Evolutionary conservation across 2,113 vertebrate species (phyloP).

Genomic region (Gymnarchus niloticus): DNA sequence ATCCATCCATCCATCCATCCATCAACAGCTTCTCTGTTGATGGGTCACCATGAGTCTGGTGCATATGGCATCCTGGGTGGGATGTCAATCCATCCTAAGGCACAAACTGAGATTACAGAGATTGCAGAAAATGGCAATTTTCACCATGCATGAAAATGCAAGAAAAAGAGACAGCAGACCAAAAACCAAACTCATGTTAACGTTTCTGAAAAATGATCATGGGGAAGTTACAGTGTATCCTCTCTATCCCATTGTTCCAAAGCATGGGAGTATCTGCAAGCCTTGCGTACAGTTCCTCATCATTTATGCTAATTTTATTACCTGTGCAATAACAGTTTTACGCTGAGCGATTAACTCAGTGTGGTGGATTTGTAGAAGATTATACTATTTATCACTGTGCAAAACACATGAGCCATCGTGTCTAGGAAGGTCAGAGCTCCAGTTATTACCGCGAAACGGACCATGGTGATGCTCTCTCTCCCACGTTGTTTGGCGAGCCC

Average conservation of each 20-base stretch:
- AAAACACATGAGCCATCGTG: background rate
- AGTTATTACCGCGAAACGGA: background rate
- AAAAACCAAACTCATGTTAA: background rate
- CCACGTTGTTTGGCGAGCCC: background rate
- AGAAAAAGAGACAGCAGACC: too few relatives aligned
- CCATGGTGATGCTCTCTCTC: background rate
- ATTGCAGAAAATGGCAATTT: too few relatives aligned
- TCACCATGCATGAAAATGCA: background rate
- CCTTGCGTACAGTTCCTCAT: background rate
- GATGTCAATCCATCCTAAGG: background rate
- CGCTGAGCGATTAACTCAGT: background rate
- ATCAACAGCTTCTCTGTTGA: too few relatives aligned
- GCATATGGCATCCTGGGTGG: too few relatives aligned
- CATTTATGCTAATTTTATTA: constrained; percentile 8
- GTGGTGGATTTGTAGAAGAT: background rate
- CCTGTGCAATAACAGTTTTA: background rate
- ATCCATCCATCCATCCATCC: too few relatives aligned
- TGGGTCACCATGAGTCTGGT: too few relatives aligned
- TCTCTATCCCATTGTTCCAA: background rate
- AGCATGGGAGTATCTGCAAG: background rate
- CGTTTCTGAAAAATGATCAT: background rate
- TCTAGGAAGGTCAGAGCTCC: background rate
- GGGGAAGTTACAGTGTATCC: background rate
- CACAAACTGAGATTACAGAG: background rate
- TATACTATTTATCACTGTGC: background rate